Evolutionary conservation across 1,140 invertebrate species (phyloP).

Genomic region (Drosophila gunungcola): DNA sequence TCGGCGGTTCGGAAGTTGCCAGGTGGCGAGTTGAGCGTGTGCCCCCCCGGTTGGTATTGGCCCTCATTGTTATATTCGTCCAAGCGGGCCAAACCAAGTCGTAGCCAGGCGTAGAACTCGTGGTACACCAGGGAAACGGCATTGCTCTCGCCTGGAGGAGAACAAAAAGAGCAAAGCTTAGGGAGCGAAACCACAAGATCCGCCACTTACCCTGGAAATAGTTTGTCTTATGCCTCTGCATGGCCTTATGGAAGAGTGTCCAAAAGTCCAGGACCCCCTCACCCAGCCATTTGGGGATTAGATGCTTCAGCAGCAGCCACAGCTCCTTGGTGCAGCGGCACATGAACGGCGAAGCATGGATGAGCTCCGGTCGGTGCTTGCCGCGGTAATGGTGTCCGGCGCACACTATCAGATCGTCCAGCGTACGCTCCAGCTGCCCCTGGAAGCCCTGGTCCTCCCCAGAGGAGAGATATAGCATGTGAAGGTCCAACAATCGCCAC

Average conservation of each 20-base stretch:
- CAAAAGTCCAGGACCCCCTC: conserved; percentile 57
- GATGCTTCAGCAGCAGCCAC: conserved; percentile 61
- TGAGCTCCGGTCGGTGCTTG: conserved; percentile 60
- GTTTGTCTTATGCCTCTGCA: conserved; percentile 51
- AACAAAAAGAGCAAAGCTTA: too few species aligned
- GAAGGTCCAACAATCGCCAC: conserved; percentile 77
- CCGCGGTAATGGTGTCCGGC: conserved; percentile 55
- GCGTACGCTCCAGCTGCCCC: conserved; percentile 47
- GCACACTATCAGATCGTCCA: conserved; percentile 68
- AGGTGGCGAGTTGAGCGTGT: background rate
- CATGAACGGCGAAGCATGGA: conserved; percentile 66
- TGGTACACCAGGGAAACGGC: conserved; percentile 23
- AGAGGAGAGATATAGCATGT: conserved; percentile 16
- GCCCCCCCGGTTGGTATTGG: conserved; percentile 5
- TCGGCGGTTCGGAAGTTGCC: conserved; percentile 28
- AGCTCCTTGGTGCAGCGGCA: conserved; percentile 78
- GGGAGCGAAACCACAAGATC: background rate
- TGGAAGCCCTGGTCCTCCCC: conserved; percentile 16
- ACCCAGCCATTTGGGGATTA: conserved; percentile 22
- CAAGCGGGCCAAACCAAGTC: conserved; percentile 49
- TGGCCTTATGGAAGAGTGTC: conserved; percentile 63
- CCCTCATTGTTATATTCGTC: conserved; percentile 14
- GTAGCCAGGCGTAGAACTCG: conserved; percentile 66
- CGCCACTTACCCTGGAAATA: conserved; percentile 18
- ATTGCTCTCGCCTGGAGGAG: conserved; percentile 11